These are phyloP conservation scores for Ceratina australensis DNA, from an alignment of 1,140 invertebrate species.

Conservation along the genomic window DNA sequence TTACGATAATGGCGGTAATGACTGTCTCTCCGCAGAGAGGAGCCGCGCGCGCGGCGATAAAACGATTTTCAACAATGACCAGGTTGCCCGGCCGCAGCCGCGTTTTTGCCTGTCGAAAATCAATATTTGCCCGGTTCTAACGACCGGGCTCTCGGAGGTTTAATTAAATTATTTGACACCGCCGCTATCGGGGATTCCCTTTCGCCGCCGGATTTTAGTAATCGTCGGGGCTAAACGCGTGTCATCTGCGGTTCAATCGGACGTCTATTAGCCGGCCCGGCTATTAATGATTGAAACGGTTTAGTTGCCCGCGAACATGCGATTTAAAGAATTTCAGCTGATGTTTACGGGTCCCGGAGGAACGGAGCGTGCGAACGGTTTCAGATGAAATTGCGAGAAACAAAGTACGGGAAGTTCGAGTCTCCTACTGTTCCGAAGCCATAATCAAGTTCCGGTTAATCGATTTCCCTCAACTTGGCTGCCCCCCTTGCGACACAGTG, in stretches of 20 bases:
- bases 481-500: not conserved
- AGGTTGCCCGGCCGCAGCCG: not conserved
- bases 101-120: slow-evolving; percentile 54
- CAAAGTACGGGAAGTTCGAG: not conserved
- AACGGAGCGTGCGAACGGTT: too few relatives aligned
- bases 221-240: not conserved
- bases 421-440: not conserved
- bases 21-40: slow-evolving; percentile 13
- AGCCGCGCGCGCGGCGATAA: slow-evolving; percentile 33
- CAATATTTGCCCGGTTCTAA: slow-evolving; percentile 50
- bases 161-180: slow-evolving; percentile 25
- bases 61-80: slow-evolving; percentile 53
- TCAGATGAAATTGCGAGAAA: not conserved
- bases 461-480: slow-evolving; percentile 26
- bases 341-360: too few relatives aligned
- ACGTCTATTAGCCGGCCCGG: not conserved
- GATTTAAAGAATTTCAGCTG: not conserved
- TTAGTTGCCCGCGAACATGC: too few relatives aligned
- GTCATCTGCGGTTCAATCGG: not conserved
- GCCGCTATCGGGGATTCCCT: slow-evolving; percentile 15
- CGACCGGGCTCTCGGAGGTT: too few relatives aligned
- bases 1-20: slow-evolving; percentile 60
- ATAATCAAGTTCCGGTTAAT: slow-evolving; percentile 38
- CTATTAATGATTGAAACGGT: too few relatives aligned
- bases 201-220: not conserved